Evolutionary conservation across 2,113 vertebrate genomes (phyloP), one percentile per base, ranked within the genome.

Genomic region (Megaleporinus macrocephalus): DNA sequence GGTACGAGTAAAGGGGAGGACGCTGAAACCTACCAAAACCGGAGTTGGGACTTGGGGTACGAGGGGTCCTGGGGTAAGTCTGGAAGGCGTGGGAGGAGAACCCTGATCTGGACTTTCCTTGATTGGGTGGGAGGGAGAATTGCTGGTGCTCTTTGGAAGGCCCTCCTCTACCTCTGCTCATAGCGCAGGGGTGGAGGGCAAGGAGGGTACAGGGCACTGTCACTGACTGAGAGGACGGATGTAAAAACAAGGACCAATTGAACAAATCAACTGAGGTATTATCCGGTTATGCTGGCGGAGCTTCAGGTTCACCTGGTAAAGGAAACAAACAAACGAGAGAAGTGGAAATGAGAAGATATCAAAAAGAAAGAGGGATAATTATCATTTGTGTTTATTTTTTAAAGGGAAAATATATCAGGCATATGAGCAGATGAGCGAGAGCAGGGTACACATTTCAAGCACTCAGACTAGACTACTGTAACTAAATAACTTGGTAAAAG

Each of bases 111-210:
- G 88, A 84, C 80, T 89, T 92, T 72, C 84, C 79, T 75, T 90
- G 89, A 44, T 84, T 69, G 65, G 86, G 61, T 26, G 92, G 78
- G 22, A 82, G 80, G 27, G 78, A 83, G 80, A 89, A 85, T 61
- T 78, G 82, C 55, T 87, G 74, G 57, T 89, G 89, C 90, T 95
- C 90, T 88, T 86, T 93, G 80, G 76, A 73, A 86, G 88, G 86
- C 90, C 91, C 92, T 91, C 91, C 92, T 93, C 92, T 92, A 90
- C 94, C 94, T 93, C 94, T 95, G 94, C 94, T 95, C 94, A 95
- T 95, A 95, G 90, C 94, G 93, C 93, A 95, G 93, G 90, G 92
- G 91, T 83, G 88, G 85, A 91, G 86, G 88, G 36, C 36, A 86
- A 88, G 88, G 84, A 78, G 87, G 76, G 78, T 53, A 24, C 29